Evolutionary conservation across 64 coral and sea anemone genomes (phyloP).

Genomic region (Montipora capricornis): DNA sequence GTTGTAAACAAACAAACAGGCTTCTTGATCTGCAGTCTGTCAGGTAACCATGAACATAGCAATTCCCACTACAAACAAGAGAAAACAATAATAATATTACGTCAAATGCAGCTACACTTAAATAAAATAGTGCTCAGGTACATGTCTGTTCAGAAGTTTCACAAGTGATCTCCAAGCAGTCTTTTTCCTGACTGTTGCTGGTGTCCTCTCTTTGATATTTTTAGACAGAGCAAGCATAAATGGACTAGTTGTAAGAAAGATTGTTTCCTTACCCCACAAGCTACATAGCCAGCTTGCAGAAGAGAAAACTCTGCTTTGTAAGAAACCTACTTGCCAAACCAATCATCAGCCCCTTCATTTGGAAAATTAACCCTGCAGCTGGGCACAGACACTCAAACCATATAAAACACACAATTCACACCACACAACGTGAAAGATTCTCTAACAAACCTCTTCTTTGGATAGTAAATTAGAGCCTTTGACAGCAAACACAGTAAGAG

Average conservation of each 20-base stretch:
- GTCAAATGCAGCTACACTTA: neutral
- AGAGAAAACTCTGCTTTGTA: too few species aligned
- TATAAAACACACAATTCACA: neutral
- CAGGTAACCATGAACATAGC: slow-evolving; percentile 81
- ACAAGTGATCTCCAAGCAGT: too few species aligned
- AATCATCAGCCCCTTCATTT: too few species aligned
- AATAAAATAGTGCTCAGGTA: neutral
- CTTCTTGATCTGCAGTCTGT: slow-evolving; percentile 72
- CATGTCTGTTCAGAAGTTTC: too few species aligned
- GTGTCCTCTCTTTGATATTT: too few species aligned
- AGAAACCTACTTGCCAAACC: too few species aligned
- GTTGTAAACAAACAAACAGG: slow-evolving; percentile 87
- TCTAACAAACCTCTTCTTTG: neutral
- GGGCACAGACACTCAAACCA: neutral
- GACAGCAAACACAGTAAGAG: slow-evolving; percentile 28
- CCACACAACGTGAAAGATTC: neutral
- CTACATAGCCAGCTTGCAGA: too few species aligned
- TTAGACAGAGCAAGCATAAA: too few species aligned
- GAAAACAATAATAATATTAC: neutral
- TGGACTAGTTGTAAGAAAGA: too few species aligned
- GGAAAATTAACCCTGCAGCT: too few species aligned
- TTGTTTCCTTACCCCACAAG: too few species aligned
- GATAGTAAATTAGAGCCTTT: slow-evolving; percentile 30
- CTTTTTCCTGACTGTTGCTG: too few species aligned
- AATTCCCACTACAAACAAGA: slow-evolving; percentile 74